phyloP scores from a whole-genome alignment of 2,113 vertebrate genomes.

The Macquaria ambigua region DNA sequence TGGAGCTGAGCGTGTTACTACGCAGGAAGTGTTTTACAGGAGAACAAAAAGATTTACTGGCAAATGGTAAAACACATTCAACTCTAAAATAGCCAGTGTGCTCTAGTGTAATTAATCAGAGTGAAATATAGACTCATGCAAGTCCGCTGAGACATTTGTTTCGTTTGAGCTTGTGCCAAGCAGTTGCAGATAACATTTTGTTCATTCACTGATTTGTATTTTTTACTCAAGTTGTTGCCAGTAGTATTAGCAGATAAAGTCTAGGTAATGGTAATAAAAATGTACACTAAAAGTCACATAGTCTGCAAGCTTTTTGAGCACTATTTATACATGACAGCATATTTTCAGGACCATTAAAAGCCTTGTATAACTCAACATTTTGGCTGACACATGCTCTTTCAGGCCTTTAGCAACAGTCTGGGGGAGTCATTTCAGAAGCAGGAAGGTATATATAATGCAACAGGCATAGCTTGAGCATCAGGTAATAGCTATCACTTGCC shows the following conservation, averaged over 20 bases:
- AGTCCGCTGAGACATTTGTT: not conserved
- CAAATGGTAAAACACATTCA: conserved; percentile 18
- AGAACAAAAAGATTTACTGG: not conserved
- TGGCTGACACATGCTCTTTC: conserved; percentile 8
- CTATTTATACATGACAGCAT: not conserved
- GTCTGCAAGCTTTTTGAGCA: conserved; percentile 1
- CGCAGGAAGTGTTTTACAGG: conserved; percentile 31
- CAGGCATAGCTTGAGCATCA: conserved; percentile 18
- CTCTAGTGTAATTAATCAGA: conserved; percentile 40
- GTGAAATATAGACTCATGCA: not conserved
- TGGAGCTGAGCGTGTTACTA: not conserved
- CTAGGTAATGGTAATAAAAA: not conserved
- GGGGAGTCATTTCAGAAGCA: not conserved
- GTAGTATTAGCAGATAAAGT: conserved; percentile 5
- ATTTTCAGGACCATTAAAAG: conserved; percentile 10
- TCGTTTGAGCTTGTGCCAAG: conserved; percentile 11
- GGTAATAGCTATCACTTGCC: conserved; percentile 4
- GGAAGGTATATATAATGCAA: not conserved
- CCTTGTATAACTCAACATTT: not conserved
- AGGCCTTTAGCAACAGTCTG: not conserved
- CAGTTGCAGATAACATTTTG: not conserved
- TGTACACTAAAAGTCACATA: not conserved
- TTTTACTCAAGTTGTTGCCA: not conserved
- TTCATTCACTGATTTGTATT: not conserved
- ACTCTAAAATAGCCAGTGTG: conserved; percentile 23